Evolutionary conservation across 92 coral and sea anemone species (phyloP), one percentile per base, ranked within the genome.

Genomic region (Isaurus tuberculatus): DNA sequence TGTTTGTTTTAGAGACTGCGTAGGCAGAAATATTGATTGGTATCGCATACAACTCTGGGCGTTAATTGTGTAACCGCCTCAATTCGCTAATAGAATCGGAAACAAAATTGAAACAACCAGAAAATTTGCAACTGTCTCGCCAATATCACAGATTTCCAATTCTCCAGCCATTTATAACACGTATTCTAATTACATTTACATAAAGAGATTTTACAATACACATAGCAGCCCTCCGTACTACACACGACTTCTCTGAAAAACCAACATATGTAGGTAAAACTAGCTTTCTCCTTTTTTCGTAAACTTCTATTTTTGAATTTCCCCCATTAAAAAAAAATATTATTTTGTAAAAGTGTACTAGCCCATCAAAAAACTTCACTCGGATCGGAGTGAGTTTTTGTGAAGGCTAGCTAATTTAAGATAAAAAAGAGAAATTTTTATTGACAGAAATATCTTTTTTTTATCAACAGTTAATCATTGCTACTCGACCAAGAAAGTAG

Each of bases 1-100:
- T 55, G 63, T 55, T 63, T 10, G 32, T 26, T 27, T 63, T 63
- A 2, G 68, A 7, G 26, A 25, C 14, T 8, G 68, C 19, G 19
- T 11, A 1, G 14, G 31, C 19, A 8, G 26, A 63, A 10, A 63
- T 63, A 14, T 17, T 29, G 33, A 26, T 26, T 29, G 33, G 9
- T 26, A 63, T 63, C 69, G 5, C 17, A 15, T 1, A 10, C 8
- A 26, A 9, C 32, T 27, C 16, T 27, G 63, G 69, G 57, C 23
- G 25, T 14, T 72, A 72, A 72, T 44, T 72, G 57, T 1, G 30
- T 72, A 42, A 72, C 37, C 53, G 20, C 53, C 51, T 40, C 31
- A 70, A 25, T 42, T 70, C 58, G 14, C 61, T 72, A 72, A 72
- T 72, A 60, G 60, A 16, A 72, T 30, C 36, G 58, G 60, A 44